Conservation (phyloP, 2,113 vertebrate genomes). For the Pseudolaguvia tuberculata region DNA sequence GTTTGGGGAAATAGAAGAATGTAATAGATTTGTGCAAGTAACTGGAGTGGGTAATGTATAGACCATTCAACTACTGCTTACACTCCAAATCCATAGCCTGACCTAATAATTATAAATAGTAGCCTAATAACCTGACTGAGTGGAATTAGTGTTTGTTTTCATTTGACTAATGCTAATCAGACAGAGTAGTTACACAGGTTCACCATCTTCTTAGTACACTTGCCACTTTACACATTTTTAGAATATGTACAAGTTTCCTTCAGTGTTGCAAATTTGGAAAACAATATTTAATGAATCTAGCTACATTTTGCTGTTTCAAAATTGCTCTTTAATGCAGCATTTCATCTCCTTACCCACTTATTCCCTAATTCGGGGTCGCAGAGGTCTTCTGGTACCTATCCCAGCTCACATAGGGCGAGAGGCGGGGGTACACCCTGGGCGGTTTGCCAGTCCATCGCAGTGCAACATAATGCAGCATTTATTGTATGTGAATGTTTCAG, state of each 20-base stretch:
- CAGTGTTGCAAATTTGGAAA: background rate
- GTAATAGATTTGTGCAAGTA: background rate
- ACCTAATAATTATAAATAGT: conserved; percentile 67
- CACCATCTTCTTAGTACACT: background rate
- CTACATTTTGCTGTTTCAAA: background rate
- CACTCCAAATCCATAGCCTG: conserved; percentile 51
- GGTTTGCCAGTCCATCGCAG: too few species aligned
- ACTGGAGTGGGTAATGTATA: background rate
- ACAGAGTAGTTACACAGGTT: conserved; percentile 46
- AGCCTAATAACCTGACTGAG: conserved; percentile 64
- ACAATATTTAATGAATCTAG: too few species aligned
- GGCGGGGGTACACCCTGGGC: too few species aligned
- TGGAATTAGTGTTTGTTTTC: conserved; percentile 59
- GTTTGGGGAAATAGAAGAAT: background rate
- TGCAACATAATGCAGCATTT: background rate
- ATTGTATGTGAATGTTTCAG: background rate
- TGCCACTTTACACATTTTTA: background rate
- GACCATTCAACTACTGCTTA: background rate
- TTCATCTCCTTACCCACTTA: too few species aligned
- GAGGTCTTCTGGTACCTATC: too few species aligned
- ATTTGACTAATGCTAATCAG: conserved; percentile 57
- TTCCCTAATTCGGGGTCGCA: too few species aligned
- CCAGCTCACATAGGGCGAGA: too few species aligned
- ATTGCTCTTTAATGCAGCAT: too few species aligned
- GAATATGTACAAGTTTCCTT: background rate